Base-by-base conservation (phyloP, 2,888 invertebrate species). In the Muschampia plurimacula region DNA sequence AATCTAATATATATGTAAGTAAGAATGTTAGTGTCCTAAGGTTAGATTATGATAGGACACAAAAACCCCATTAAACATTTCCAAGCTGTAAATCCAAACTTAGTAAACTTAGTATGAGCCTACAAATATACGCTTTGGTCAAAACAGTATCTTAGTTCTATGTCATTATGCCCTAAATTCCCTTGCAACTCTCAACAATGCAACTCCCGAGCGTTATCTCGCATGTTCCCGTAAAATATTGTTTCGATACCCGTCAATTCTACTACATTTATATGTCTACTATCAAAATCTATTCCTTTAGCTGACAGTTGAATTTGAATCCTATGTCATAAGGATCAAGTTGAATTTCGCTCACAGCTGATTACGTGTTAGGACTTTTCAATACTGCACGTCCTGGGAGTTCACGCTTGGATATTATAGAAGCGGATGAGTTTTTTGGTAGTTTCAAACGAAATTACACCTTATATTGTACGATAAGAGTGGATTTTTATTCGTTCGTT, bases 241-340 rank as follows among this genome's bases (percentile, higher is more conserved):
- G 72, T 72, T 72, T 72, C 72, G 72, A 72, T 67, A 28, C 63
- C 62, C 72, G 72, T 72, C 72, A 72, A 67, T 72, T 72, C 72
- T 72, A 62, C 59, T 66, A 72, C 66, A 72, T 72, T 72, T 72
- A 72, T 72, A 63, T 67, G 63, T 72, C 67, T 67, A 62, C 44
- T 41, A 44, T 55, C 67, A 52, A 63, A 72, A 72, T 72, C 66
- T 67, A 72, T 67, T 72, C n/a, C 52, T n/a, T n/a, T 13, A 28
- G 1, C 44, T 44, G 67, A 62, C 60, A 67, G 44, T 63, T 55
- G n/a, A 67, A 72, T 72, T 44, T 67, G 67, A 63, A 72, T 67
- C 55, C 44, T 72, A 67, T 62, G 15, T 44, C 67, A 22, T 62
- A n/a, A 2, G 41, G 36, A 62, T 72, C 67, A 12, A 44, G 72